Evolutionary conservation across 2,888 invertebrate species (phyloP).

Genomic region (Acrobasis consociella): DNA sequence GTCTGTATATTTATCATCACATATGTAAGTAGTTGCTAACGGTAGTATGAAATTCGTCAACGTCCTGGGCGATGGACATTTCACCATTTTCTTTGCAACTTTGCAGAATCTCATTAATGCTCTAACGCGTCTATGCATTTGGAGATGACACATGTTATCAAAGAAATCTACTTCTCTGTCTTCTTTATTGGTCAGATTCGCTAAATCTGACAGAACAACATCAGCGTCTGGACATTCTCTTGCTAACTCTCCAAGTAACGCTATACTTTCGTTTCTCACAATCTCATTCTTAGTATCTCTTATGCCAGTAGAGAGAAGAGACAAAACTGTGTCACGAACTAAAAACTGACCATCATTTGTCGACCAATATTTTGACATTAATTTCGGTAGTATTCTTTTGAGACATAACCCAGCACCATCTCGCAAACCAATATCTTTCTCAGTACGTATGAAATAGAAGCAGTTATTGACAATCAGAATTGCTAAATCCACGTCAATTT

Average conservation of each 20-base stretch:
- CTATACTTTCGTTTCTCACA: constrained; percentile 90
- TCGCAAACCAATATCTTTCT: constrained; percentile 91
- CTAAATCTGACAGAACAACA: constrained; percentile 87
- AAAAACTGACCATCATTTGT: constrained; percentile 85
- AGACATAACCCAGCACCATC: constrained; percentile 90
- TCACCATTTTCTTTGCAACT: constrained; percentile 83
- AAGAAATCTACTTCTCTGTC: constrained; percentile 97
- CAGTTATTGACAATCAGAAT: constrained; percentile 91
- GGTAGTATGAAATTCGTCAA: constrained; percentile 94
- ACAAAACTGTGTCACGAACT: constrained; percentile 88
- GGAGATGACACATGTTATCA: constrained; percentile 94
- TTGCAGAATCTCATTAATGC: constrained; percentile 90
- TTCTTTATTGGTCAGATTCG: constrained; percentile 84
- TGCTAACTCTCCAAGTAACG: constrained; percentile 89
- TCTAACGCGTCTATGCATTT: constrained; percentile 92
- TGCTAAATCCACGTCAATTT: constrained; percentile 85
- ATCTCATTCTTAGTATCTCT: constrained; percentile 87
- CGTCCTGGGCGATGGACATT: constrained; percentile 85
- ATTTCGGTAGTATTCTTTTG: constrained; percentile 85
- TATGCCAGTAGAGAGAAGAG: constrained; percentile 88
- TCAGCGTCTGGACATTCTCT: constrained; percentile 88
- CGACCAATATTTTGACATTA: constrained; percentile 82
- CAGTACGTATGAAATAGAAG: constrained; percentile 88
- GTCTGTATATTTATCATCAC: constrained; percentile 88
- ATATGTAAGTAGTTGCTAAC: constrained; percentile 90